Percentiles rank a stretch among this genome's conserved stretches.
These are phyloP conservation scores for Eospalax fontanierii DNA, from an alignment of 2,797 vertebrate genomes.

Conservation along the genomic window DNA sequence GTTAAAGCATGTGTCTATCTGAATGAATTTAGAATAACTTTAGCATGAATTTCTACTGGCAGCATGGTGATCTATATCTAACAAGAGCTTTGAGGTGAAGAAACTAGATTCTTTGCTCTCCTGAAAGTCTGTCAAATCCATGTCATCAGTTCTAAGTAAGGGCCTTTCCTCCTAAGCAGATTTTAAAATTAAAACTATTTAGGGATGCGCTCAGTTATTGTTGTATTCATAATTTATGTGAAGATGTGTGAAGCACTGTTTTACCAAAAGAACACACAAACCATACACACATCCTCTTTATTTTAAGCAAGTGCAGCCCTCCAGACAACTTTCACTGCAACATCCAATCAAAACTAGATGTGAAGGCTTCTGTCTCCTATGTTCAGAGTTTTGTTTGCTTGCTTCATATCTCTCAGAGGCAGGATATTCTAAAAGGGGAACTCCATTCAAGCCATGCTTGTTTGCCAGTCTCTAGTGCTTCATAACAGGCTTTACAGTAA, in stretches of 20 bases:
- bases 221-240: neutral
- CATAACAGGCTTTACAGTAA: constrained; percentile 8
- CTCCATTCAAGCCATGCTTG: neutral
- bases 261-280: neutral
- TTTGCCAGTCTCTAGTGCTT: neutral
- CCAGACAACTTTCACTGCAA: neutral
- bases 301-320: neutral
- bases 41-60: neutral
- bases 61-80: neutral
- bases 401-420: neutral
- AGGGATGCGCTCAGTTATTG: neutral
- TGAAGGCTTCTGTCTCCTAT: neutral
- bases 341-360: constrained; percentile 24
- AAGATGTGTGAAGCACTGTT: neutral
- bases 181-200: neutral
- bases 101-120: neutral
- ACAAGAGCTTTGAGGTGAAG: neutral
- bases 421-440: neutral
- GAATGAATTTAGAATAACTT: neutral
- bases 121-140: neutral
- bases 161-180: neutral
- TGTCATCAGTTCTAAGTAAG: neutral
- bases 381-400: neutral
- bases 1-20: neutral
- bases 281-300: neutral